Evolutionary conservation across 2,797 vertebrate species (phyloP), one percentile per base, ranked within the genome.

Genomic region (Heteromormyrus szaboi): DNA sequence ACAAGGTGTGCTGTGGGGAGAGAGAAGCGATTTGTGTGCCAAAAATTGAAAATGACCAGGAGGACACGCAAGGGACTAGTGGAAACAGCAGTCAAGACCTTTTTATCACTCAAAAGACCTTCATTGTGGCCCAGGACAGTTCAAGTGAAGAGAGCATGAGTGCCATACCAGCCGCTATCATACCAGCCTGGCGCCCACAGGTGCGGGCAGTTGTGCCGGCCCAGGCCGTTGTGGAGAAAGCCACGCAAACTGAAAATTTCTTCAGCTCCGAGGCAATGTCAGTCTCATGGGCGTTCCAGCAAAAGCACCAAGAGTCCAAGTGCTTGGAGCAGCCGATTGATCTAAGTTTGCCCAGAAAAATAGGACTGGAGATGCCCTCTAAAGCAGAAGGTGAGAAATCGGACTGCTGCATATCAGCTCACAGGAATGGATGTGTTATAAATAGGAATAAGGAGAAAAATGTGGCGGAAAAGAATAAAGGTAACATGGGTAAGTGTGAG

Each of bases 41-140:
- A 46, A 33, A 44, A 81, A 81, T 81, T 2, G 50, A 62, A 81
- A 86, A 14, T 29, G 53, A 0, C 79, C 56, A 0, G 0, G 79
- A 90, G 0, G 91, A 93, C 46, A 94, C 93, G 12, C 94, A 94
- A 46, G 79, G 86, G 53, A 89, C 89, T 54, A 90, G 88, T 2
- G 95, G 96, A 1, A 93, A 95, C 1, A 19, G 92, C 93, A 97
- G 96, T 90, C 96, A 97, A 90, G 96, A 97, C 87, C 92, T 97
- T 51, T 97, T 97, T 14, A 96, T 97, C 89, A 97, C 96, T 6
- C 96, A 96, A 91, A 96, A 96, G 90, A 94, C 50, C 0, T 96
- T 96, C 91, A 90, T 91, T 41, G 62, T 88, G 0, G 86, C 92
- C 2, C 51, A 89, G 0, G 89, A 94, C 0, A 14, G 91, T 0